These are phyloP conservation scores for Craniophora ligustri DNA, from an alignment of 2,888 invertebrate genomes.

Conservation along the genomic window DNA sequence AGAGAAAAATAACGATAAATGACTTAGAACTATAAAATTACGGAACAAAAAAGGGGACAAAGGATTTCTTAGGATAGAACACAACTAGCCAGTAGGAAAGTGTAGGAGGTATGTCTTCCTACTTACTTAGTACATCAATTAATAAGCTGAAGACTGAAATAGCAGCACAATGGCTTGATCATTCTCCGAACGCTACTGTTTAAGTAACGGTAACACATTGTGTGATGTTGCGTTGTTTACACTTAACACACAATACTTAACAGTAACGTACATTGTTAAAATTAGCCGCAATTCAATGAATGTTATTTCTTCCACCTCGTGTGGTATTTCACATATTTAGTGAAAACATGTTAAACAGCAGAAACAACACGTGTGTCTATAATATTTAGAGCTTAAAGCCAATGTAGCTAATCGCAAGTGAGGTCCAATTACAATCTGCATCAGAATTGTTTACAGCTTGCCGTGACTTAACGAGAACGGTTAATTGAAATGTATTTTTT, in stretches of 20 bases:
- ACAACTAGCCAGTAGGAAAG: conserved; percentile 12
- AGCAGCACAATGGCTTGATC: conserved; percentile 60
- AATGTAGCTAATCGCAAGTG: not conserved
- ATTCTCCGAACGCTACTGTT: conserved; percentile 72
- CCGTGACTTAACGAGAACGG: not conserved
- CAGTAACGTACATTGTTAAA: conserved; percentile 75
- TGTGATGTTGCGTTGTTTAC: conserved; percentile 72
- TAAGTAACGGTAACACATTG: conserved; percentile 72
- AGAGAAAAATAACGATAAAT: too few relatives aligned
- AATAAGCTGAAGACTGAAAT: conserved; percentile 53
- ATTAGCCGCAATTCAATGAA: conserved; percentile 70
- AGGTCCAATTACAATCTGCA: not conserved
- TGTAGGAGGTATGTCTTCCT: conserved; percentile 13
- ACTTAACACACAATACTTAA: conserved; percentile 68
- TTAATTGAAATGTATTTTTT: too few relatives aligned
- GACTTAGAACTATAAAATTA: too few relatives aligned
- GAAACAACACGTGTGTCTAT: conserved; percentile 26
- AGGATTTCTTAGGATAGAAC: too few relatives aligned
- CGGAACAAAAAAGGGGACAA: too few relatives aligned
- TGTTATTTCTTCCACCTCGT: conserved; percentile 67
- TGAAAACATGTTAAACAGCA: conserved; percentile 58
- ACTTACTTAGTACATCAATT: conserved; percentile 38
- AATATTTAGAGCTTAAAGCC: conserved; percentile 3
- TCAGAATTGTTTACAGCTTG: too few relatives aligned
- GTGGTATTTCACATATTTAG: conserved; percentile 65